Percentiles rank a stretch among this genome's conserved stretches.
Evolutionary conservation across 2,113 vertebrate species (phyloP).

Genomic region (Nycticebus coucang): DNA sequence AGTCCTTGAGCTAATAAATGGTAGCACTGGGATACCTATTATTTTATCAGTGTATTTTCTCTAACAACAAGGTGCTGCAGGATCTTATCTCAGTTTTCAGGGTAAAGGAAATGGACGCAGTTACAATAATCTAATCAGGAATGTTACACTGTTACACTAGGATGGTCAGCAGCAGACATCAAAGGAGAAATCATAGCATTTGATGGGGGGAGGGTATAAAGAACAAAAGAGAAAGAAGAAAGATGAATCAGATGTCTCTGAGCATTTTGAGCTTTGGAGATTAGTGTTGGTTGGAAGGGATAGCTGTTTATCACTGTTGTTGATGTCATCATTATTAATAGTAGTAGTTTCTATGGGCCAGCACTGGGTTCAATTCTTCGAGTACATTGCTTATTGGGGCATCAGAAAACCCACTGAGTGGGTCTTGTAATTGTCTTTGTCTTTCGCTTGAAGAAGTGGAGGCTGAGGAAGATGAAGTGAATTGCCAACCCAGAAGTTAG

Average conservation of each 20-base stretch:
- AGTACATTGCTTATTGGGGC: background rate
- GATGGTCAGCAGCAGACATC: background rate
- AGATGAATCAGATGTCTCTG: background rate
- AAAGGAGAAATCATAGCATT: background rate
- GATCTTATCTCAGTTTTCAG: background rate
- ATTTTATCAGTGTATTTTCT: background rate
- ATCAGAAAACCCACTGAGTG: background rate
- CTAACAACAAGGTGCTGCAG: background rate
- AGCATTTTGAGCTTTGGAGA: background rate
- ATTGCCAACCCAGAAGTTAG: background rate
- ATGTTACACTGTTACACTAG: background rate
- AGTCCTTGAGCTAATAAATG: background rate
- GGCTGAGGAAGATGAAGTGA: background rate
- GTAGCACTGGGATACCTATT: background rate
- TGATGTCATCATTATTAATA: background rate
- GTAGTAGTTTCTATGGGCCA: background rate
- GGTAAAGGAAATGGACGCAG: background rate
- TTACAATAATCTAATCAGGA: background rate
- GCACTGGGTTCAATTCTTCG: background rate
- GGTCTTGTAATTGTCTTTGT: background rate
- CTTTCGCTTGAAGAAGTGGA: background rate
- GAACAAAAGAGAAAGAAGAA: background rate
- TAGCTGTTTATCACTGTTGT: background rate
- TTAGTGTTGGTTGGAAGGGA: background rate
- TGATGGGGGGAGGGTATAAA: background rate